Conservation (phyloP, 1,140 invertebrate genomes). For the Nasonia longicornis region DNA sequence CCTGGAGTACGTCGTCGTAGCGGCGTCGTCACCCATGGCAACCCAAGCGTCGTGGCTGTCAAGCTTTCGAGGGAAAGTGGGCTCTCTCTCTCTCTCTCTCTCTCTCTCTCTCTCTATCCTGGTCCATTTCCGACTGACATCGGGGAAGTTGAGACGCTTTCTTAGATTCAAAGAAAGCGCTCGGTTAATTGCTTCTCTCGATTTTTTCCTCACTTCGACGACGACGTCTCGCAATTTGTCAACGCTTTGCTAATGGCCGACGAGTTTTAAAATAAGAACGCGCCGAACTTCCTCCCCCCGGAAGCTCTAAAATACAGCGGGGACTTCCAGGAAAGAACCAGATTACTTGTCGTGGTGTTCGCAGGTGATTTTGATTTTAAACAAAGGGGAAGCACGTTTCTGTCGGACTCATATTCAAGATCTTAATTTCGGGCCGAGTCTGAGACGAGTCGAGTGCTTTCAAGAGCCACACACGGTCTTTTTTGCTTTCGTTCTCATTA, state of each 20-base stretch:
- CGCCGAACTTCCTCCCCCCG: background rate
- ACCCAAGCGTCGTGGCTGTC: background rate
- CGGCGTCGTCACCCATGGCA: constrained; percentile 20
- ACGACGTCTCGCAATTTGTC: background rate
- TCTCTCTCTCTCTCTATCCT: background rate
- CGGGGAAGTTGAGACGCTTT: background rate
- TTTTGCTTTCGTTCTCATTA: background rate
- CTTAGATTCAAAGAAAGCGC: background rate
- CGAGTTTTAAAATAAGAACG: background rate
- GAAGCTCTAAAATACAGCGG: background rate
- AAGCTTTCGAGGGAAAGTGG: background rate
- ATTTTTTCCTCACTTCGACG: background rate
- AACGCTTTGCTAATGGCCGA: background rate
- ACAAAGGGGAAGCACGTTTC: background rate
- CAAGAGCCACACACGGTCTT: background rate
- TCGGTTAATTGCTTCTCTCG: background rate
- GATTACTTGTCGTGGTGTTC: background rate
- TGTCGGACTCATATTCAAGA: background rate
- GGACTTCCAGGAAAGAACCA: background rate
- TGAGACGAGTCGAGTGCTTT: background rate
- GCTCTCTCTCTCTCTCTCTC: background rate
- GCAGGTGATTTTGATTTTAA: background rate
- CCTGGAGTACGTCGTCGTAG: background rate
- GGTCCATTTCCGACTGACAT: background rate
- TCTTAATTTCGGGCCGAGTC: background rate